Evolutionary conservation across 2,888 invertebrate species (phyloP), one percentile per base, ranked within the genome.

Genomic region (Vanessa cardui): DNA sequence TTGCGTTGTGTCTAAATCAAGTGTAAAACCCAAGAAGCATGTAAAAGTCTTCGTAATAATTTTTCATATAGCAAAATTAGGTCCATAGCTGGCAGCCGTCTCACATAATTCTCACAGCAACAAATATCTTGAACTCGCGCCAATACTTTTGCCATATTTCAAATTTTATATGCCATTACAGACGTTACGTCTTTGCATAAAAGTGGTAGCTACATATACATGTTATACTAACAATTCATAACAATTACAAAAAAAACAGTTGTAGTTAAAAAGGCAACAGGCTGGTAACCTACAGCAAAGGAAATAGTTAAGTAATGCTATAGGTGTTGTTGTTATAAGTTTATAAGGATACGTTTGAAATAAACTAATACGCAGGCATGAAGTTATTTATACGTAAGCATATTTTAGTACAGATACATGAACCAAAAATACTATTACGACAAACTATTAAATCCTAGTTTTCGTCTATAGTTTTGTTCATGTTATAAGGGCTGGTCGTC

Each of bases 131-230:
- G 76, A 74, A 74, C 74, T 70, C 52, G 66, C 67, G 76, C 74
- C 76, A 76, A 76, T 76, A 74, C 70, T 76, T 74, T 74, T 64
- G 63, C 72, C 47, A 72, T 76, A 73, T 73, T 74, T 76, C 74
- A 76, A 69, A 72, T 74, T 76, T 76, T 76, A 76, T 76, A 73
- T 67, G 70, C 74, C 73, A 76, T 76, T 76, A 75, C 66, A 71
- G 70, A 71, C 67, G 72, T 72, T 73, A 73, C 67, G 71, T 74
- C 72, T 74, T 73, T 73, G 71, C 76, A 71, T 73, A 70, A 72
- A 74, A 69, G 72, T 74, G 65, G 58, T 74, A 66, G 60, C 66
- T 66, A 58, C 46, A 47, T 68, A 52, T 63, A 58, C 58, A 33
- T 52, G 44, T 58, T 59, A 39, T 58, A 65, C 60, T 65, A 60